Evolutionary conservation across 2,888 invertebrate species (phyloP).

Genomic region (Timema cristinae): DNA sequence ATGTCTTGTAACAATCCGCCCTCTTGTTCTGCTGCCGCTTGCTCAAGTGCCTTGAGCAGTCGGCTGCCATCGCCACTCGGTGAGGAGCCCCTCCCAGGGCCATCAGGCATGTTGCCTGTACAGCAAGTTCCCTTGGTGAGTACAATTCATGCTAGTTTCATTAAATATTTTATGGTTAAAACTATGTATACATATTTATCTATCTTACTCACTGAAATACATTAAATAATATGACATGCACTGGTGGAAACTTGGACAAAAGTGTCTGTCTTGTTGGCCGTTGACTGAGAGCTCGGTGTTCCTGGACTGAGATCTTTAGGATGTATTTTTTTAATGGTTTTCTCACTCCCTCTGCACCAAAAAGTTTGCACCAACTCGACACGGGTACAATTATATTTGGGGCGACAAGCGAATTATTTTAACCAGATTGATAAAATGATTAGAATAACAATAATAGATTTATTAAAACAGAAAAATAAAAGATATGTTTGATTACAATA

Average conservation of each 20-base stretch:
- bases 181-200: background rate
- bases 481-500: too few relatives aligned
- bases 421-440: too few relatives aligned
- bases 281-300: background rate
- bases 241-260: background rate
- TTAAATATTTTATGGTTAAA: background rate
- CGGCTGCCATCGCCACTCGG: conserved; percentile 57
- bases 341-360: background rate
- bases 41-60: conserved; percentile 26
- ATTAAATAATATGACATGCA: background rate
- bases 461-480: too few relatives aligned
- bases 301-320: background rate
- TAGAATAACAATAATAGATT: too few relatives aligned
- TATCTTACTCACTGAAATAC: background rate
- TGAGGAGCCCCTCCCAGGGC: conserved; percentile 70
- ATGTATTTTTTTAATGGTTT: background rate
- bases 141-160: conserved; percentile 30
- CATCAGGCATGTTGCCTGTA: conserved; percentile 80
- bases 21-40: conserved; percentile 25
- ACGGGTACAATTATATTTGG: too few relatives aligned
- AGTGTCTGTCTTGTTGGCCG: too few relatives aligned
- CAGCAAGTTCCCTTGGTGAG: conserved; percentile 86
- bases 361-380: too few relatives aligned
- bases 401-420: too few relatives aligned
- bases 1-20: conserved; percentile 37